Base-by-base conservation (phyloP, 2,888 invertebrate genomes). In the Listrodromus nycthemerus region DNA sequence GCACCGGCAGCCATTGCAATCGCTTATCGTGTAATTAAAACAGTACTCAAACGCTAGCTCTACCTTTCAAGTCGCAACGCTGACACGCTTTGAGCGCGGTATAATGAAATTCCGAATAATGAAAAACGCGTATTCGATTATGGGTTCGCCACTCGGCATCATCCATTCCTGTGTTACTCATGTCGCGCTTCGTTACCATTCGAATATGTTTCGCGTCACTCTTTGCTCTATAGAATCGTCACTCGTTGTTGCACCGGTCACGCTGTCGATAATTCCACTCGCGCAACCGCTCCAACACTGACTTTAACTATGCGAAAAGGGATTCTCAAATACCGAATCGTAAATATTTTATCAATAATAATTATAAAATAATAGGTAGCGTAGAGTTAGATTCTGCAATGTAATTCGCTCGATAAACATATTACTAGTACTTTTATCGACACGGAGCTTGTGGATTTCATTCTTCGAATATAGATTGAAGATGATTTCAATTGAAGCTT, bases 21-120 rank as follows among this genome's bases (percentile, higher is more conserved):
- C 45, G 21, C 61, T 61, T 48, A 48, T 73, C 33, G 73, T 21
- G 30, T 73, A 61, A 73, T 73, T 73, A 73, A 73, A 61, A 61
- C 61, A 61, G 30, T 61, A 61, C 41, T 45, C 19, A 61, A 30
- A 45, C 41, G 27, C 30, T 16, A 10, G 4, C 10, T 24, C 21
- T 24, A 13, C 55, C 61, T 61, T 61, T 30, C 61, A n/a, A 61
- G 30, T 61, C 27, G 27, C 7, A 16, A 0, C 61, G 61, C 6
- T 61, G 61, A 61, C 61, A 21, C 27, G 61, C 61, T 61, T 61
- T 30, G 30, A 61, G 27, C 30, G 16, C 16, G 27, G 61, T 27
- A 61, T 24, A 61, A 61, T 61, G 27, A n/a, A 30, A 61, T 27
- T 61, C 6, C 61, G 16, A 30, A 61, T 61, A 61, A 61, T 61